phyloP scores from a whole-genome alignment of 2,888 invertebrate genomes.

The Synanthedon vespiformis region DNA sequence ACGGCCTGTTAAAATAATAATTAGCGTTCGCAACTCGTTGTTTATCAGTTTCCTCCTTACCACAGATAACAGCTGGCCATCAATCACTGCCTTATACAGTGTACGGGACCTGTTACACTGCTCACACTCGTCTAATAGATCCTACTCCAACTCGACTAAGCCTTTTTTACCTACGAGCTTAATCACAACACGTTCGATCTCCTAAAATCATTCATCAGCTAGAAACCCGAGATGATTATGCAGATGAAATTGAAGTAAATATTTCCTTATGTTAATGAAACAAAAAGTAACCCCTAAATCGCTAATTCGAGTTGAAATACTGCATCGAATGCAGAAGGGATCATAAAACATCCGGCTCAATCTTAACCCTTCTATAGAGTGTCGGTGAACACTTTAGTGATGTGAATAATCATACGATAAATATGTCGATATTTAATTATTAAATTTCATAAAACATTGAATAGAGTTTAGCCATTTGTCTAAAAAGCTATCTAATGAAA shows the following conservation, averaged over 20 bases:
- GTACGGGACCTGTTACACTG: not conserved
- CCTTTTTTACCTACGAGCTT: too few species aligned
- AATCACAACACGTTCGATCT: too few species aligned
- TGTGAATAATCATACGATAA: not conserved
- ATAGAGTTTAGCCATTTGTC: too few species aligned
- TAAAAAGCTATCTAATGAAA: too few species aligned
- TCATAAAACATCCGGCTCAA: slow-evolving; percentile 23
- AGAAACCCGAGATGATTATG: too few species aligned
- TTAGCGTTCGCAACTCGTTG: not conserved
- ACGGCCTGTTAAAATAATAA: slow-evolving; percentile 4
- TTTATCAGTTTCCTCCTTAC: not conserved
- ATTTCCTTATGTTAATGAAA: slow-evolving; percentile 23
- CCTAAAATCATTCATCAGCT: too few species aligned
- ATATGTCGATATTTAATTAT: too few species aligned
- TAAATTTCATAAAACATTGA: too few species aligned
- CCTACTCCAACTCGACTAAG: not conserved
- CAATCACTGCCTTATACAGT: not conserved
- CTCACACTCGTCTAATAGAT: not conserved
- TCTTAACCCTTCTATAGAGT: slow-evolving; percentile 48
- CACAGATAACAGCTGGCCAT: not conserved
- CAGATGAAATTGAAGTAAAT: too few species aligned
- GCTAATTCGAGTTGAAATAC: slow-evolving; percentile 42
- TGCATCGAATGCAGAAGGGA: slow-evolving; percentile 24
- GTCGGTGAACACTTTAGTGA: slow-evolving; percentile 19
- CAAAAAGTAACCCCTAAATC: slow-evolving; percentile 30